phyloP scores from a whole-genome alignment of 2,888 invertebrate species.

The Andrena haemorrhoa region DNA sequence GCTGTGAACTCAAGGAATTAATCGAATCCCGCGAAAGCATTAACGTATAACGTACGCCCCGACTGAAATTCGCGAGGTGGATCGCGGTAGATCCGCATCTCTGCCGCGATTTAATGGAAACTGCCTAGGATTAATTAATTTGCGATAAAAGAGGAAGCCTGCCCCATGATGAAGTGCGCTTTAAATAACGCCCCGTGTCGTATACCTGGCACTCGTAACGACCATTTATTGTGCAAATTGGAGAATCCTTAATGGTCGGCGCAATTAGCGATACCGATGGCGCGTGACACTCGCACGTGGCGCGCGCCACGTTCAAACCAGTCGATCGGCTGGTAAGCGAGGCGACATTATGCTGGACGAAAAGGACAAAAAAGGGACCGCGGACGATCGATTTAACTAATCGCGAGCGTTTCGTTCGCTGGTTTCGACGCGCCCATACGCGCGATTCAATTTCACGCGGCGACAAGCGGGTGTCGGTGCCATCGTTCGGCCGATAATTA shows the following conservation, averaged over 20 bases:
- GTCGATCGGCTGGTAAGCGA: conserved; percentile 10
- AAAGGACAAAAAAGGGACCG: conserved; percentile 25
- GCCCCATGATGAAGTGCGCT: conserved; percentile 66
- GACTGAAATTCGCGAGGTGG: not conserved
- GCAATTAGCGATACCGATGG: conserved; percentile 73
- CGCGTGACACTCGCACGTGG: conserved; percentile 66
- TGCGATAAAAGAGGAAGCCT: conserved; percentile 61
- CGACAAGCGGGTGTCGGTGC: conserved; percentile 55
- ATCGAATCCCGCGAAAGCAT: conserved; percentile 41
- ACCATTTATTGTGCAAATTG: conserved; percentile 74
- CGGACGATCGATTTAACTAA: conserved; percentile 65
- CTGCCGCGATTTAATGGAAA: conserved; percentile 52
- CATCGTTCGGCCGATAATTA: conserved; percentile 55
- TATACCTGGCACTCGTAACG: conserved; percentile 64
- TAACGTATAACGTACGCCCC: conserved; percentile 32
- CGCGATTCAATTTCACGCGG: conserved; percentile 30
- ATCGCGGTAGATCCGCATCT: not conserved
- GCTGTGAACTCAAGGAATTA: conserved; percentile 34
- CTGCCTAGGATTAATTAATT: conserved; percentile 61
- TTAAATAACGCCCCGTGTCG: conserved; percentile 65
- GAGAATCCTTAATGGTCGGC: conserved; percentile 73
- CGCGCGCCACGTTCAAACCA: conserved; percentile 18
- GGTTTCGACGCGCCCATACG: conserved; percentile 18
- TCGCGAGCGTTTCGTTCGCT: conserved; percentile 37
- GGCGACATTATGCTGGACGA: conserved; percentile 3